Evolutionary conservation across 2,113 vertebrate species (phyloP).

Genomic region (Reinhardtius hippoglossoides): DNA sequence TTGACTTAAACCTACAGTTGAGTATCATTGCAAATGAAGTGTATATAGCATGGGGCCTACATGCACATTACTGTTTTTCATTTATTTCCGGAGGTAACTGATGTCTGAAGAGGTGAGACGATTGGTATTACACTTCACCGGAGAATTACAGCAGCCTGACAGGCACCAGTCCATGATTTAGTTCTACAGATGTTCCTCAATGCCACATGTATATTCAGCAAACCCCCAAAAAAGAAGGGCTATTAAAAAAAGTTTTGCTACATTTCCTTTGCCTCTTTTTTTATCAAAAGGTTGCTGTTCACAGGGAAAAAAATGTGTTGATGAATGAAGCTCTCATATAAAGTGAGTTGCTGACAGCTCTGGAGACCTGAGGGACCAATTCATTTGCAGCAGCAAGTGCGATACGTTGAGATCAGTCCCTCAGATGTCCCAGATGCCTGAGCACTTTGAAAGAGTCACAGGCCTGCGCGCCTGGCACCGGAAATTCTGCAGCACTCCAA

Average conservation of each 20-base stretch:
- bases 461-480: constrained; percentile 32
- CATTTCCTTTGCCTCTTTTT: constrained; percentile 11
- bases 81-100: not conserved
- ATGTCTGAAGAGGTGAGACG: not conserved
- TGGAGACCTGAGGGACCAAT: constrained; percentile 73
- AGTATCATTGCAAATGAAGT: not conserved
- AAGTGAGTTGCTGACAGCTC: constrained; percentile 81
- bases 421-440: constrained; percentile 70
- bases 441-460: constrained; percentile 58
- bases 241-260: constrained; percentile 22
- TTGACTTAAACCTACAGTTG: not conserved
- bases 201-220: constrained; percentile 31
- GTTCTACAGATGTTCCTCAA: constrained; percentile 28
- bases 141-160: constrained; percentile 17
- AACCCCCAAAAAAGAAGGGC: not conserved
- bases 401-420: constrained; percentile 74
- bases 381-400: constrained; percentile 75
- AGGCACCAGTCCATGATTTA: constrained; percentile 25
- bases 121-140: not conserved
- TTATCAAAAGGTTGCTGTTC: constrained; percentile 59
- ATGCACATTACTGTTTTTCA: not conserved
- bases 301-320: constrained; percentile 64
- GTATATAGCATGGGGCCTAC: too few species aligned
- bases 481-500: constrained; percentile 53
- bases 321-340: constrained; percentile 82